Evolutionary conservation across 92 coral and sea anemone species (phyloP).

Genomic region (Nematostella vectensis): DNA sequence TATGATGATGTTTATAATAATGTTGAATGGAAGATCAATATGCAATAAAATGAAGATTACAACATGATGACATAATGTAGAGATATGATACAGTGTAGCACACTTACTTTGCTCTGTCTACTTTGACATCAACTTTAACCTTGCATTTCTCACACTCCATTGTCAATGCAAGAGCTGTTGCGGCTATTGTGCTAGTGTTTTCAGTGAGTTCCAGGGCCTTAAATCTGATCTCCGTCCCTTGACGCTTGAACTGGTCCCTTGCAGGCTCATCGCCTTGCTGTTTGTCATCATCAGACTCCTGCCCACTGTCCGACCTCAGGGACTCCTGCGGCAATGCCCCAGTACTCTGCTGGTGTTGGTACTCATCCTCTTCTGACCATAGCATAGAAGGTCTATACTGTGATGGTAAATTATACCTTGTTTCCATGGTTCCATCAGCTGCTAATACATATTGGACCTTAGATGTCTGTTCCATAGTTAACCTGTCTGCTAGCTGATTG

Average conservation of each 20-base stretch:
- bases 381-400: not conserved
- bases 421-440: not conserved
- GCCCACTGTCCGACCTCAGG: not conserved
- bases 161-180: conserved; percentile 51
- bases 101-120: conserved; percentile 43
- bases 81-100: no score
- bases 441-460: not conserved
- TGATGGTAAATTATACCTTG: not conserved
- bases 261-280: not conserved
- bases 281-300: not conserved
- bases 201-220: conserved; percentile 71
- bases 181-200: conserved; percentile 60
- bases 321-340: no score
- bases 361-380: not conserved
- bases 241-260: conserved; percentile 3
- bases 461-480: not conserved
- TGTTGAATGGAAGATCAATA: no score
- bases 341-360: not conserved
- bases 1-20: no score
- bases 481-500: not conserved
- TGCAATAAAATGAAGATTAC: no score
- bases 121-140: conserved; percentile 43
- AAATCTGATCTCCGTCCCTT: conserved; percentile 84
- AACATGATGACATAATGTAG: no score
- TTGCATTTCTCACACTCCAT: conserved; percentile 76